Evolutionary conservation across 2,113 vertebrate species (phyloP).

Genomic region (Campylomormyrus tamandua): DNA sequence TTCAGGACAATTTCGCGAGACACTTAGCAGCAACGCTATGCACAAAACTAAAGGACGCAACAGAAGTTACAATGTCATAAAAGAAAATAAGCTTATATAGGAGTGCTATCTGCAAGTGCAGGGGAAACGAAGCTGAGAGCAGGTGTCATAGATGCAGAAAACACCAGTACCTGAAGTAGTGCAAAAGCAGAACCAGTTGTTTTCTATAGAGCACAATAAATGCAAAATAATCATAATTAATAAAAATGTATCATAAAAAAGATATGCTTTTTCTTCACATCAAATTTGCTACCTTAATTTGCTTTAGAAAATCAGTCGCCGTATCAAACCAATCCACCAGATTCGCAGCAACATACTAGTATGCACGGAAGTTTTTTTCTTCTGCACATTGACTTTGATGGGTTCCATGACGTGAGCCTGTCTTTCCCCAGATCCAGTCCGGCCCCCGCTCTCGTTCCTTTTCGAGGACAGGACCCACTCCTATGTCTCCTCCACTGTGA

Average conservation of each 20-base stretch:
- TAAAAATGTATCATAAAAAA: not conserved
- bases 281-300: not conserved
- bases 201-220: not conserved
- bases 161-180: not conserved
- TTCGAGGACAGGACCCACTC: conserved; percentile 96
- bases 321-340: not conserved
- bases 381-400: not conserved
- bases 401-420: not conserved
- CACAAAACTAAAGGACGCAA: not conserved
- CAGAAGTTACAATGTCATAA: not conserved
- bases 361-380: not conserved
- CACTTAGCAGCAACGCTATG: not conserved
- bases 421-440: conserved; percentile 63
- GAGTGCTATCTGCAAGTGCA: not conserved
- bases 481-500: conserved; percentile 92
- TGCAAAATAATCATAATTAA: not conserved
- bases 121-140: too few relatives aligned
- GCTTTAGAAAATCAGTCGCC: not conserved
- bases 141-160: too few relatives aligned
- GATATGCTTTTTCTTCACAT: not conserved
- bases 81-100: not conserved
- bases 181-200: not conserved
- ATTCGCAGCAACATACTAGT: not conserved
- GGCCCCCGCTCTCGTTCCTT: conserved; percentile 78
- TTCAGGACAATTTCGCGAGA: not conserved